phyloP scores from a whole-genome alignment of 2,113 vertebrate species.

The Gasterosteus aculeatus region DNA sequence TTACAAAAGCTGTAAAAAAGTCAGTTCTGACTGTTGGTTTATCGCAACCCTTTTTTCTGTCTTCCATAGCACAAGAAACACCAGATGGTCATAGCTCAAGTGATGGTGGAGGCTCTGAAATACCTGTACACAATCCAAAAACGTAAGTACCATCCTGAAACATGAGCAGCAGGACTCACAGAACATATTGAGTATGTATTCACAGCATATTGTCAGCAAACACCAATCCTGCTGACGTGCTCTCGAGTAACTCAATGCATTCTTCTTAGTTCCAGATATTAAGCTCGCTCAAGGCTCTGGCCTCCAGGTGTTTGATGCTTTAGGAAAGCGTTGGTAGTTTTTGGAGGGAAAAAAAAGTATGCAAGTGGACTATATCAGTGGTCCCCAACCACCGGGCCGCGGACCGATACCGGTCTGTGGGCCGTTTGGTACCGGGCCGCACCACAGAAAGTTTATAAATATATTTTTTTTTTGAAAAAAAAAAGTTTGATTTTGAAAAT shows the following conservation, averaged over 20 bases:
- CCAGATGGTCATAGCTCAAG: conserved; percentile 83
- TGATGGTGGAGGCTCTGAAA: conserved; percentile 86
- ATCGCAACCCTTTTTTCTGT: conserved; percentile 11
- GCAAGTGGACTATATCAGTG: too few relatives aligned
- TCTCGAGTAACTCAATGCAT: background rate
- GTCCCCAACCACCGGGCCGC: too few relatives aligned
- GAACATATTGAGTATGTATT: background rate
- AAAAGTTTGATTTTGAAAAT: too few relatives aligned
- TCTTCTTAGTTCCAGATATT: background rate
- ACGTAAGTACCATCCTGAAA: conserved; percentile 71
- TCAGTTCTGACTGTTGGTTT: background rate
- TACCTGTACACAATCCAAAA: conserved; percentile 84
- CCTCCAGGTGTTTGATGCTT: background rate
- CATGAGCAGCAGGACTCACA: background rate
- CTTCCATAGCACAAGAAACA: conserved; percentile 83
- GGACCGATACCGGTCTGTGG: too few relatives aligned
- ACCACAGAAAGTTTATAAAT: too few relatives aligned
- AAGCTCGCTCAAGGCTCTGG: background rate
- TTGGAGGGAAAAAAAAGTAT: too few relatives aligned
- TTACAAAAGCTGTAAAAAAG: too few relatives aligned
- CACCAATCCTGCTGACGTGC: background rate
- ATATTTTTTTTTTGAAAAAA: too few relatives aligned
- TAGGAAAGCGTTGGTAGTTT: background rate
- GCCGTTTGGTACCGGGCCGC: too few relatives aligned
- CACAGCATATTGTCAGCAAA: background rate